Conservation (phyloP, 2,113 vertebrate genomes). For the Istiophorus platypterus region DNA sequence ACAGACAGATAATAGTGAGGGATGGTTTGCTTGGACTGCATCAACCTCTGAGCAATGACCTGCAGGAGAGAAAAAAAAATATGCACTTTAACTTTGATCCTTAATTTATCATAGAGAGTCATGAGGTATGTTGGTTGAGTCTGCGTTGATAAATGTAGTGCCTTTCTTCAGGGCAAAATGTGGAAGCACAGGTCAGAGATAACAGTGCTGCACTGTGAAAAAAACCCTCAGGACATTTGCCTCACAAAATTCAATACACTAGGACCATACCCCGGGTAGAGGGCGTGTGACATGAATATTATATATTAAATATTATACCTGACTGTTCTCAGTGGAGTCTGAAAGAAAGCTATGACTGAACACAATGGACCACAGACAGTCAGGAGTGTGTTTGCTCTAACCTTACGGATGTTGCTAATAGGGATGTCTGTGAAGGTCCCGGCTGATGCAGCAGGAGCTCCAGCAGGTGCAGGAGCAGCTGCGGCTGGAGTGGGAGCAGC, state of each 20-base stretch:
- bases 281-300: slow-evolving; percentile 1
- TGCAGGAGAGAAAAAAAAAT: slow-evolving; percentile 68
- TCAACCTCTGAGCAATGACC: slow-evolving; percentile 97
- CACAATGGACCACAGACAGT: not conserved
- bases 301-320: too few relatives aligned
- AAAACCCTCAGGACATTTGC: slow-evolving; percentile 26
- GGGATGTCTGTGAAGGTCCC: slow-evolving; percentile 97
- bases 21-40: slow-evolving; percentile 98
- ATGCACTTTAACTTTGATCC: slow-evolving; percentile 45
- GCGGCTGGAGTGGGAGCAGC: slow-evolving; percentile 66
- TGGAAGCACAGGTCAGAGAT: slow-evolving; percentile 42
- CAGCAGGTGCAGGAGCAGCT: slow-evolving; percentile 59
- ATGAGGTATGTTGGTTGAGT: slow-evolving; percentile 15
- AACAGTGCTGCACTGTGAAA: slow-evolving; percentile 28
- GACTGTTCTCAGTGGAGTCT: not conserved
- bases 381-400: slow-evolving; percentile 72
- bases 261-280: not conserved
- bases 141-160: slow-evolving; percentile 31
- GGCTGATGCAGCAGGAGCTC: slow-evolving; percentile 79
- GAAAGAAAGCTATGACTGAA: not conserved
- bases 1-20: slow-evolving; percentile 99
- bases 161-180: slow-evolving; percentile 30
- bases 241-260: slow-evolving; percentile 17
- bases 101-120: slow-evolving; percentile 23
- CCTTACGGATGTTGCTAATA: slow-evolving; percentile 95